Conservation (phyloP, 2,113 vertebrate genomes). For the Chaetodon trifascialis region DNA sequence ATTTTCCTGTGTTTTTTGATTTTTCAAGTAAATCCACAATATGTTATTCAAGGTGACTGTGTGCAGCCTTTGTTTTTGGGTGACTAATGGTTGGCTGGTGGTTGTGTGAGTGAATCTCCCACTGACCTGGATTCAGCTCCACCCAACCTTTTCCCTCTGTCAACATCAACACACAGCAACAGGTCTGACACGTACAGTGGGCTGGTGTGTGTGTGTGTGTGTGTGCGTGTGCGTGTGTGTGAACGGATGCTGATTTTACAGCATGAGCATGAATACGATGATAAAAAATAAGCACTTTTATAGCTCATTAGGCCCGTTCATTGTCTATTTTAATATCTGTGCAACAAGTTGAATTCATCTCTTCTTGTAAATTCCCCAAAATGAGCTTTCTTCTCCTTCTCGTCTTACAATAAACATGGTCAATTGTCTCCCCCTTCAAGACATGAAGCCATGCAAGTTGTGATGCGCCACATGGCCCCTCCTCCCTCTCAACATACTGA, state of each 20-base stretch:
- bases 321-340: not conserved
- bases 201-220: not conserved
- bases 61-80: conserved; percentile 27
- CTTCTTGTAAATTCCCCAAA: too few species aligned
- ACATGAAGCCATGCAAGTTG: not conserved
- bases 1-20: too few species aligned
- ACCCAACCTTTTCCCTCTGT: conserved; percentile 53
- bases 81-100: conserved; percentile 24
- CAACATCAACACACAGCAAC: conserved; percentile 30
- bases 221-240: conserved; percentile 7
- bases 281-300: not conserved
- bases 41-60: not conserved
- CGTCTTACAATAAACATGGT: not conserved
- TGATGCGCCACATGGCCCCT: conserved; percentile 49
- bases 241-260: not conserved
- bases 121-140: conserved; percentile 53
- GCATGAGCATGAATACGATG: not conserved
- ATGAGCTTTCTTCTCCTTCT: not conserved
- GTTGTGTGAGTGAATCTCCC: conserved; percentile 15
- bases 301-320: rapidly evolving
- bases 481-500: conserved; percentile 75
- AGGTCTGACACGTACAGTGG: conserved; percentile 22
- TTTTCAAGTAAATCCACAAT: not conserved
- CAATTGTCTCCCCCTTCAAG: not conserved
- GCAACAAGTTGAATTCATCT: not conserved